Evolutionary conservation across 2,888 invertebrate species (phyloP), one percentile per base, ranked within the genome.

Genomic region (Azorinus chamasolen): DNA sequence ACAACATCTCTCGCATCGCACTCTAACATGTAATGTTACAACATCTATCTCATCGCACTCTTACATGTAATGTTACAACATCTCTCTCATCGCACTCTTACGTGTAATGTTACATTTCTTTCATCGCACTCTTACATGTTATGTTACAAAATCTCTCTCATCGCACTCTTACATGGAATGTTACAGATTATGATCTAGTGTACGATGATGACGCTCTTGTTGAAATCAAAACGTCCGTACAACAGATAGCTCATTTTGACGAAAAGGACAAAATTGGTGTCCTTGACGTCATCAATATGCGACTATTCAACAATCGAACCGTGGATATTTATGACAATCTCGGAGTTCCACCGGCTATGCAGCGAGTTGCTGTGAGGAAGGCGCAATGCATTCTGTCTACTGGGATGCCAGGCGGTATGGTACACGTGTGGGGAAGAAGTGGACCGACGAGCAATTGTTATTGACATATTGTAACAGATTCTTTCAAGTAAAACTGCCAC

Each of bases 171-270:
- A n/a, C n/a, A n/a, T n/a, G n/a, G n/a, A n/a, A n/a, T n/a, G n/a
- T n/a, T n/a, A 4, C 62, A 77, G 76, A 77, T 46, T 77, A 77
- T 46, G 71, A 71, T 27, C 24, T 71, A 5, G 32, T 39, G 18
- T 37, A 50, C 12, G 53, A 43, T 24, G 54, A 39, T 27, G 46
- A 51, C 10, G 39, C 18, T 8, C 12, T n/a, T 8, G 25, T 55
- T 1, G 45, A 24, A 0, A 55, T 77, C 20, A 27, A 48, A 4
- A 20, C 37, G 20, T 62, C 50, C 8, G 71, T 77, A 3, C 65
- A 66, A 32, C 45, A 57, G 16, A 57, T 37, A 18, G 61, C 66
- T 1, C 71, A 77, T 32, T 69, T 59, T 48, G 70, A 65, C 18
- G 24, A 18, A 16, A 48, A 8, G 22, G 8, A 8, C 12, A 37